These are phyloP conservation scores for Calephelis virginiensis DNA, from an alignment of 1,140 invertebrate genomes.

Conservation along the genomic window DNA sequence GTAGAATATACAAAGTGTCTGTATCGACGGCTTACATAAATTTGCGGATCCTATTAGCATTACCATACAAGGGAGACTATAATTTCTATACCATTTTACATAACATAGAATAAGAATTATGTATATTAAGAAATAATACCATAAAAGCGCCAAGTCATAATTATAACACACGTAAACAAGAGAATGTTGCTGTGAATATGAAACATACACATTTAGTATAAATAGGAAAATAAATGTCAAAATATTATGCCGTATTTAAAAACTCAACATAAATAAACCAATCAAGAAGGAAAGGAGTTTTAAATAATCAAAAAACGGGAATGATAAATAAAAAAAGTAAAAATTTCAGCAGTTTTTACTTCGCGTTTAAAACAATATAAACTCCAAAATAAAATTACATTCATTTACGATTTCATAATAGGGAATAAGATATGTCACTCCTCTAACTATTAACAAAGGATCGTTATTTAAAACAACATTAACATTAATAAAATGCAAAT, in stretches of 20 bases:
- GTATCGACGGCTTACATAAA: constrained; percentile 37
- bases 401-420: constrained; percentile 2
- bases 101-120: neutral
- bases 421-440: constrained; percentile 16
- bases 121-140: no score
- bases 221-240: no score
- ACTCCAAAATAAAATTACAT: constrained; percentile 16
- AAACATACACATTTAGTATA: no score
- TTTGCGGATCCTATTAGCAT: constrained; percentile 5
- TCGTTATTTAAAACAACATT: constrained; percentile 15
- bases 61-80: neutral
- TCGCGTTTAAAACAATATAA: constrained; percentile 14
- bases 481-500: constrained; percentile 13
- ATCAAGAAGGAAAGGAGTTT: neutral
- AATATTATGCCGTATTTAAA: no score
- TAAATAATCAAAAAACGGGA: constrained; percentile 2
- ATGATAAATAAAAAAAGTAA: neutral
- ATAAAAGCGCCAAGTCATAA: no score
- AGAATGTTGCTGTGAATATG: no score
- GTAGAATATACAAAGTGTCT: constrained; percentile 26
- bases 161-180: no score
- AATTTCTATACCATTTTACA: neutral
- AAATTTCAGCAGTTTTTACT: constrained; percentile 9
- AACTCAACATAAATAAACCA: neutral
- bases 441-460: constrained; percentile 6